Evolutionary conservation across 2,888 invertebrate genomes (phyloP).

Genomic region (Acleris cristana): DNA sequence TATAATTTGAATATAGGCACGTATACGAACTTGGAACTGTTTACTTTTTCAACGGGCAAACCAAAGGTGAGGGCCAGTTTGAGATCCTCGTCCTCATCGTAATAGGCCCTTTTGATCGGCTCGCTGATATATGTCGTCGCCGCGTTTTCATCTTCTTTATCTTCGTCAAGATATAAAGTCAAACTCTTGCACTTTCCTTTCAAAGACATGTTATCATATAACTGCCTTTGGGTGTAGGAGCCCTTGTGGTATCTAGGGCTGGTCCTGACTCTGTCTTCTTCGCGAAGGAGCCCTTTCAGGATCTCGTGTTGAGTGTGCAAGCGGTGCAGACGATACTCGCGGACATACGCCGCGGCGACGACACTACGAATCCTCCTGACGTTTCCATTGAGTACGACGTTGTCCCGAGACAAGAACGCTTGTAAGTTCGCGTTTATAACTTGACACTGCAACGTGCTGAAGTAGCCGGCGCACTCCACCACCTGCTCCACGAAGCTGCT

Average conservation of each 20-base stretch:
- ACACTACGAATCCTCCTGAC: conserved; percentile 75
- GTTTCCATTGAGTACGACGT: conserved; percentile 63
- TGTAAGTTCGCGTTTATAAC: conserved; percentile 87
- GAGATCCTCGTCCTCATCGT: conserved; percentile 51
- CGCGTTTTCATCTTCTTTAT: conserved; percentile 61
- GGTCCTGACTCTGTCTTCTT: conserved; percentile 74
- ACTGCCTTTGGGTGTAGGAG: conserved; percentile 83
- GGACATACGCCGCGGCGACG: conserved; percentile 84
- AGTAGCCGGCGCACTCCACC: conserved; percentile 85
- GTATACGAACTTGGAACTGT: conserved; percentile 85
- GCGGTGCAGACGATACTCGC: conserved; percentile 82
- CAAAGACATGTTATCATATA: conserved; percentile 72
- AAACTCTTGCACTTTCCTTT: conserved; percentile 76
- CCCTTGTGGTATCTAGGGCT: conserved; percentile 78
- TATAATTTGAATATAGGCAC: conserved; percentile 76
- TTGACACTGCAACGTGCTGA: conserved; percentile 86
- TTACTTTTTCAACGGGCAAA: conserved; percentile 75
- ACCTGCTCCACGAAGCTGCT: conserved; percentile 86
- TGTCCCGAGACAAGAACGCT: conserved; percentile 82
- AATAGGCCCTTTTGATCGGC: conserved; percentile 57
- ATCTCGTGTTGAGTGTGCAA: conserved; percentile 78
- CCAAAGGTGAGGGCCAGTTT: conserved; percentile 74
- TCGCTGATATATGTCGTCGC: conserved; percentile 63
- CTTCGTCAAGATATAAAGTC: conserved; percentile 66
- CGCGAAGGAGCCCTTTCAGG: conserved; percentile 69